Evolutionary conservation across 2,797 vertebrate genomes (phyloP), one percentile per base, ranked within the genome.

Genomic region (Catharus ustulatus): DNA sequence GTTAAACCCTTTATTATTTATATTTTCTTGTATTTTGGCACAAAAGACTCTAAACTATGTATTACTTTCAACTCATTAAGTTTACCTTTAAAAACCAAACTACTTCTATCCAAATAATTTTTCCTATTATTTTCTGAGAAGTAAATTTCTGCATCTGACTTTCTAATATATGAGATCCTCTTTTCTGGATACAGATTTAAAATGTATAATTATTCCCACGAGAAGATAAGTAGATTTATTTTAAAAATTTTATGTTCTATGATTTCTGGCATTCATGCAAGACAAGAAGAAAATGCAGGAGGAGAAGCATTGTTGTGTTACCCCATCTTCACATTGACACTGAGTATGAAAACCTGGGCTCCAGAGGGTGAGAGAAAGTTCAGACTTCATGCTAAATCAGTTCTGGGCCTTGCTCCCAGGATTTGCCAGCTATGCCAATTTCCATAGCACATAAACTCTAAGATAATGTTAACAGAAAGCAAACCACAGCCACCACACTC

Each of bases 351-450:
- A 90, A 84, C 21, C 36, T 78, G 34, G n/a, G n/a, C 55, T 97
- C 78, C 23, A 62, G 68, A 81, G 68, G 73, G 72, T 89, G 69
- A 95, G 40, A 86, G 68, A 90, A 87, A 95, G 93, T 94, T 96
- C 94, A 96, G 57, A 20, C 77, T 94, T 95, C 87, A 93, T 76
- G 76, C 87, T 82, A 91, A 86, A 95, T 93, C 71, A 81, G 32
- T 73, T 85, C 61, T 77, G 71, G 64, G 73, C 89, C 58, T 82
- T 1, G 0, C 32, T 90, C 48, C 61, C 64, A 45, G 76, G 84
- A 88, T 89, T 93, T 95, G 77, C 84, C 94, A 95, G 76, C 81
- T 87, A 42, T 87, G 72, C 63, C 79, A 77, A 46, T 82, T 94
- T 96, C 74, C 76, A 62, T 43, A 90, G 84, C 90, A 85, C 45